Base-by-base conservation (phyloP, 2,113 vertebrate species). In the Lota lota region DNA sequence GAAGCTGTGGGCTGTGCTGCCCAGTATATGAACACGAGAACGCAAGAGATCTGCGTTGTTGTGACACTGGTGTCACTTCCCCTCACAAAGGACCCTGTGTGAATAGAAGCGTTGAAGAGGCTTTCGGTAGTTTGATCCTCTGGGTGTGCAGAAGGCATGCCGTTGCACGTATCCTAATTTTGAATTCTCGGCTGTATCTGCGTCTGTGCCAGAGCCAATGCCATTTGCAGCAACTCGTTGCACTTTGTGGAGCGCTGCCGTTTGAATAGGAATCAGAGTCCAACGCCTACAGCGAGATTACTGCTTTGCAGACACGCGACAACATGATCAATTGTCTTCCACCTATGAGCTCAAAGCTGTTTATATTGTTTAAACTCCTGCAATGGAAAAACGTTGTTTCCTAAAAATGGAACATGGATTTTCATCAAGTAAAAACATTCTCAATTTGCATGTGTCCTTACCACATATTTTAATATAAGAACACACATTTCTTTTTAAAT, bases 371-470 rank as follows among this genome's bases (percentile, higher is more conserved):
- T 79, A 85, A 85, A 86, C 73, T 86, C 79, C 80, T 82, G 83
- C 68, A 84, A 87, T 87, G 81, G 81, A 88, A 88, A 88, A 89
- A 87, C 70, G 79, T 33, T 85, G 73, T 82, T 82, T 85, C 76
- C 84, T 56, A 86, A 89, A 90, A 89, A 82, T 68, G 82, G 68
- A 84, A 87, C 83, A 85, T 87, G 69, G 67, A 80, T 83, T 79
- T 83, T 84, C 76, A 79, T 87, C 83, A 91, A 89, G 84, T 89
- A 88, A 87, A 91, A 89, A 86, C 72, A 74, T 82, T 79, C 78
- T 70, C 73, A 53, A 65, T 68, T 63, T 75, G 66, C 65, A 74
- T 84, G 76, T 85, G 18, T 51, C 83, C 73, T 83, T 76, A 78
- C 50, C 69, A 80, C 80, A 76, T 80, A 77, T 84, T 59, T 16